A percentile compares a stretch with the other conserved stretches of the same genome.
phyloP scores from a whole-genome alignment of 2,797 vertebrate species.

The Microcaecilia unicolor region DNA sequence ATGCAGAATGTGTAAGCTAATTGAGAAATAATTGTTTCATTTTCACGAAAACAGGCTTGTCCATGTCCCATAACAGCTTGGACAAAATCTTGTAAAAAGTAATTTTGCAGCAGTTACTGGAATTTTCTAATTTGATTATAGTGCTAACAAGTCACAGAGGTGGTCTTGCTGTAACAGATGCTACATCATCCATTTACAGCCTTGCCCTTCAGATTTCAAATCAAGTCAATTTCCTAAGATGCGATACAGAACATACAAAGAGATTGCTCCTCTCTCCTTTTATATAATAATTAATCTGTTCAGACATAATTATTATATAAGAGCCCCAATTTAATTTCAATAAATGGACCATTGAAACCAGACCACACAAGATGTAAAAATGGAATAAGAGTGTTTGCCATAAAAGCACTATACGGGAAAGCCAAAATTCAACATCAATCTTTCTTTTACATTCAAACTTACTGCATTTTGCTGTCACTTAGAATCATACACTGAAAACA shows the following conservation, averaged over 20 bases:
- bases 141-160: constrained; percentile 28
- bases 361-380: neutral
- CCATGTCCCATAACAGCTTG: constrained; percentile 19
- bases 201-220: constrained; percentile 1
- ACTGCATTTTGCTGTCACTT: too few species aligned
- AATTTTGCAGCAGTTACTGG: constrained; percentile 29
- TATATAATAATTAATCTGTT: constrained; percentile 14
- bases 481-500: too few species aligned
- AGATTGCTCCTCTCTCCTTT: constrained; percentile 1
- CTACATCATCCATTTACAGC: constrained; percentile 14
- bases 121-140: constrained; percentile 43
- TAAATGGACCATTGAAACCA: constrained; percentile 9
- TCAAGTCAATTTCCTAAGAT: constrained; percentile 12
- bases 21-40: constrained; percentile 25
- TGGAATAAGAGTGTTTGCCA: neutral
- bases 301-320: constrained; percentile 11
- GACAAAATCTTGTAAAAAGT: constrained; percentile 30
- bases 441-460: too few species aligned
- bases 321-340: constrained; percentile 3
- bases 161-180: constrained; percentile 16
- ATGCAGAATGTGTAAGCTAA: constrained; percentile 36
- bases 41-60: constrained; percentile 17
- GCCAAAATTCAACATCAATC: too few species aligned
- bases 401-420: too few species aligned
- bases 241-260: neutral